Evolutionary conservation across 2,113 vertebrate species (phyloP), one percentile per base, ranked within the genome.

Genomic region (Toxostoma redivivum): DNA sequence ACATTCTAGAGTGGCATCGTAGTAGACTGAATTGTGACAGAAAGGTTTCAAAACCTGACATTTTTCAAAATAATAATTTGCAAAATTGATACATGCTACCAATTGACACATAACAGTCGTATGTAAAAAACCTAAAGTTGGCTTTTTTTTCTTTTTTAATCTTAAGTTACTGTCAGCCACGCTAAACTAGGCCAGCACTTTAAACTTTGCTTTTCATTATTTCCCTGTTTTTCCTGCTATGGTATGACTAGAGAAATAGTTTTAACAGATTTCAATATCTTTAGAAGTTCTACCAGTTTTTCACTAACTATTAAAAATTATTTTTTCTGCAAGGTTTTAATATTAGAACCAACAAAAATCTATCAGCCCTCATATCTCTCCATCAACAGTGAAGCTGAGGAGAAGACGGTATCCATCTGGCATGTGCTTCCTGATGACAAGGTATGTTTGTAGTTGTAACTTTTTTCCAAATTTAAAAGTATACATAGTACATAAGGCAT

Each of bases 311-410:
- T 48, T 72, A n/a, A 42, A n/a, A 25, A 22, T 18, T 28, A 3
- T 88, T 74, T 78, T 82, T 90, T 35, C 78, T 64, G 57, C 88
- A 91, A 99, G 99, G 99, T 99, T 83, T 98, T 99, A 97, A 99
- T 99, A 97, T 96, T 99, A 90, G 99, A 99, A 97, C 99, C 99
- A 81, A 99, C 99, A 54, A 99, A 99, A 98, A 98, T 99, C 61
- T 99, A 99, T 96, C 99, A 99, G 70, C 99, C 99, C 30, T 99
- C 99, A 0, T 99, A 99, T 96, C 97, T 99, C 90, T 99, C 99
- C 53, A 99, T 99, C 94, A 99, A 99, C 97, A 99, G 99, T 92
- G 99, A 99, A 74, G 99, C 98, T 0, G 99, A 99, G 53, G 99
- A 99, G 94, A 99, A 99, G 96, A 99, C 99, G 0, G 98, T 99